Base-by-base conservation (phyloP, 2,888 invertebrate genomes). In the Sycophila texana region DNA sequence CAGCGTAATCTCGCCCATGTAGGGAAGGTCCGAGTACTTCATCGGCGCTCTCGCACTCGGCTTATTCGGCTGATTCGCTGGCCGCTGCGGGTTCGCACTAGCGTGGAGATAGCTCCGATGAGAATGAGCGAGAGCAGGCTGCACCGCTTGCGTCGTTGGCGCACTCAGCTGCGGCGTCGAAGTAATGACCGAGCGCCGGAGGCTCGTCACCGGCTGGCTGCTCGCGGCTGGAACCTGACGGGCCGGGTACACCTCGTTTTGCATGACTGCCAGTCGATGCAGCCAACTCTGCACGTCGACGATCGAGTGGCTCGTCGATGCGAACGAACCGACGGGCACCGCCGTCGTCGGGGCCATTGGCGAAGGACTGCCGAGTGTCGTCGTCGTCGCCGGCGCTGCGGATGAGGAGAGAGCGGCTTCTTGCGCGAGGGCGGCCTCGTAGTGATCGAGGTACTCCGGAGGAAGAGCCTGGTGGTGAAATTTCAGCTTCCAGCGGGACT, bases 1-100 rank as follows among this genome's bases (percentile, higher is more conserved):
- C 74, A 97, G 90, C 0, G 97, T 97, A 92, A 97, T 96, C 89
- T 97, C 97, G 0, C 97, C 97, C 97, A 97, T 97, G 90, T 97
- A 97, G 0, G 97, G 97, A 65, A 97, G 91, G 86, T 97, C 96
- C 63, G 95, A 94, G 87, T 95, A 96, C 63, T 95, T 95, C 84
- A 96, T 92, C 39, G 89, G 88, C 5, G 89, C 88, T 53, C 88
- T 84, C 0, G 78, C 63, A 10, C 51, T 66, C 0, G 66, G 71
- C 22, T 86, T 84, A 51, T 81, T 83, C 16, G 83, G 82, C 39
- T 86, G 84, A 49, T 82, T 83, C 16, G 83, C 81, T 7, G 55
- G 22, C 0, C 74, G 70, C n/a, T 53, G 61, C 4, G 66, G 57
- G 22, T 67, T 63, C 53, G 3, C 20, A 61, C 20, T 67, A 67